Evolutionary conservation across 2,113 vertebrate species (phyloP), one percentile per base, ranked within the genome.

Genomic region (Prionailurus viverrinus): DNA sequence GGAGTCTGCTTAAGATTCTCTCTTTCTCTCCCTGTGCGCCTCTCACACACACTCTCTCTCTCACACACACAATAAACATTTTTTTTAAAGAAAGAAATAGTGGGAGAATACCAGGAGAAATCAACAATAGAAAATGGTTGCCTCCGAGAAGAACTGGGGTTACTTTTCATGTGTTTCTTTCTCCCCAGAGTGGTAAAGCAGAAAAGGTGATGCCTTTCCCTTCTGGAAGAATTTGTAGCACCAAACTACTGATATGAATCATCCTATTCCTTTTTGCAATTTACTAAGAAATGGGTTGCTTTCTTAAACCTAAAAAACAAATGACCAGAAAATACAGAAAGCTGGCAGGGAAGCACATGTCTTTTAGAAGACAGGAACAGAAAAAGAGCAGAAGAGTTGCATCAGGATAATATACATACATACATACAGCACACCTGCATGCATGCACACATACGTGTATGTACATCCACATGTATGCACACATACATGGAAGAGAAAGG

Each of bases 221-320:
- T 55, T 68, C 48, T 92, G 41, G n/a, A 68, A 86, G 41, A 92
- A 86, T 68, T 71, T 65, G 31, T 51, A 83, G 61, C 25, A 31
- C 11, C 36, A 61, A 76, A 87, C 51, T 76, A 89, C 73, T 74
- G 23, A 61, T 51, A 55, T 7, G 31, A 81, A 73, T 82, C 78
- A 66, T 68, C 39, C 31, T 87, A 91, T 8, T 39, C 31, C 10
- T 61, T 71, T 29, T 74, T 88, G 45, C 2, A 31, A 4, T 58
- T 95, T 85, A 51, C 19, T 76, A 55, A 93, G 58, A 88, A 91
- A 23, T 29, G 13, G 6, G 2, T 68, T 74, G 18, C 18, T n/a
- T 88, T 81, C 66, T 91, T 94, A 39, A 53, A 61, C 53, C 66
- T 76, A 39, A 63, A 58, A 91, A 86, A 81, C 48, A 82, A 68